Conservation (phyloP, 2,113 vertebrate species). For the Daubentonia madagascariensis region DNA sequence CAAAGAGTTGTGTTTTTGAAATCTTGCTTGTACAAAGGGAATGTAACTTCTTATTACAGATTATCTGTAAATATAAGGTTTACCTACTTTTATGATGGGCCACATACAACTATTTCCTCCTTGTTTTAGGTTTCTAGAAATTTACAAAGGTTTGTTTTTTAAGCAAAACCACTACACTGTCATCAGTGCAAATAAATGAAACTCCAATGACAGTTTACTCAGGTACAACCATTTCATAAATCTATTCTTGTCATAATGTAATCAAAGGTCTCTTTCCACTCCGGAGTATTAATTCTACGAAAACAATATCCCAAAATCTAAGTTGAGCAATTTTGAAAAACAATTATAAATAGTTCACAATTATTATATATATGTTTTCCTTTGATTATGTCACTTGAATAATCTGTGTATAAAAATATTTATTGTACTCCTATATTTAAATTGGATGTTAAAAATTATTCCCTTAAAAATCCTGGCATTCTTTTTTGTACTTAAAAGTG, state of each 20-base stretch:
- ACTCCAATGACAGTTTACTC: background rate
- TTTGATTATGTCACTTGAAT: background rate
- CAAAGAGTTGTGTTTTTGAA: constrained; percentile 45
- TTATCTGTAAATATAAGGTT: background rate
- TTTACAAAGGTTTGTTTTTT: background rate
- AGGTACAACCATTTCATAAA: background rate
- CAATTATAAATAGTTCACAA: background rate
- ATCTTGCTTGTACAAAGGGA: constrained; percentile 41
- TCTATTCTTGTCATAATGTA: constrained; percentile 33
- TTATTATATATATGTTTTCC: background rate
- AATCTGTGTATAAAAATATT: background rate
- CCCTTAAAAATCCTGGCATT: background rate
- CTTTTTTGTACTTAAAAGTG: background rate
- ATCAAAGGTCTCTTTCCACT: constrained; percentile 38
- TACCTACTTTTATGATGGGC: constrained; percentile 16
- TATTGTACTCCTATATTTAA: background rate
- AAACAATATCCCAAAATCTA: constrained; percentile 49
- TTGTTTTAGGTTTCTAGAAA: constrained; percentile 6
- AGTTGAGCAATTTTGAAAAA: background rate
- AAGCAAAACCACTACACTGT: background rate
- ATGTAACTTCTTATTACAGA: constrained; percentile 29
- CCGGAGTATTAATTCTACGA: constrained; percentile 36
- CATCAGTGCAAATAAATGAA: constrained; percentile 12
- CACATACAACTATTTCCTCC: background rate
- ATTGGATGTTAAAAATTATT: background rate